Evolutionary conservation across 2,888 invertebrate species (phyloP).

Genomic region (Leptopterna dolabrata): DNA sequence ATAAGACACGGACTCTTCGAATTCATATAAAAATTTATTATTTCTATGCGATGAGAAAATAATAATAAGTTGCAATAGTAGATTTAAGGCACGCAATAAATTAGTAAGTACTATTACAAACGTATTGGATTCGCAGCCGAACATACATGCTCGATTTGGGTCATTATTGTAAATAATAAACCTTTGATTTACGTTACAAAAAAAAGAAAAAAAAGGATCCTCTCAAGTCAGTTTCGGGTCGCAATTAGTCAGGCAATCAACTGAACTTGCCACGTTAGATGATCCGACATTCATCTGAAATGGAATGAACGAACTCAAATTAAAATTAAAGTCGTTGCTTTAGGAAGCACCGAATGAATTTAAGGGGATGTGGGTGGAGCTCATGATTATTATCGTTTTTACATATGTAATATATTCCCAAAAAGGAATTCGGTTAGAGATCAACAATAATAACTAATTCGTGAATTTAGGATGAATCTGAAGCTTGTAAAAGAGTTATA

Average conservation of each 20-base stretch:
- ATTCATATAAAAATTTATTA: not conserved
- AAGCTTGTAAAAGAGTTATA: too few relatives aligned
- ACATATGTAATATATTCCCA: too few relatives aligned
- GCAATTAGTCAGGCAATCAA: constrained; percentile 32
- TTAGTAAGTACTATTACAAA: not conserved
- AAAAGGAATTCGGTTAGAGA: too few relatives aligned
- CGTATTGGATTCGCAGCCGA: not conserved
- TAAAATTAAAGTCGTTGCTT: constrained; percentile 17
- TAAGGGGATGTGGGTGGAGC: not conserved
- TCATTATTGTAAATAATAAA: not conserved
- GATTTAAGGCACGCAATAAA: not conserved
- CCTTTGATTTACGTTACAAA: not conserved
- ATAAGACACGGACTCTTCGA: not conserved
- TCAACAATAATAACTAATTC: too few relatives aligned
- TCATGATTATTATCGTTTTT: too few relatives aligned
- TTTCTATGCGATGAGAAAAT: not conserved
- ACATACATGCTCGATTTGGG: not conserved
- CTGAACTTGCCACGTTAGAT: constrained; percentile 13
- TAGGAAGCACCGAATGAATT: constrained; percentile 18
- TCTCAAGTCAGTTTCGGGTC: constrained; percentile 30
- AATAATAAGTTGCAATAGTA: not conserved
- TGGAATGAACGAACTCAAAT: not conserved
- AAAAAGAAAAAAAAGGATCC: not conserved
- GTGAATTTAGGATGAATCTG: too few relatives aligned
- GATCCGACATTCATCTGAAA: constrained; percentile 42